Conservation (phyloP, 1,140 invertebrate genomes). For the Drosophila grimshawi region DNA sequence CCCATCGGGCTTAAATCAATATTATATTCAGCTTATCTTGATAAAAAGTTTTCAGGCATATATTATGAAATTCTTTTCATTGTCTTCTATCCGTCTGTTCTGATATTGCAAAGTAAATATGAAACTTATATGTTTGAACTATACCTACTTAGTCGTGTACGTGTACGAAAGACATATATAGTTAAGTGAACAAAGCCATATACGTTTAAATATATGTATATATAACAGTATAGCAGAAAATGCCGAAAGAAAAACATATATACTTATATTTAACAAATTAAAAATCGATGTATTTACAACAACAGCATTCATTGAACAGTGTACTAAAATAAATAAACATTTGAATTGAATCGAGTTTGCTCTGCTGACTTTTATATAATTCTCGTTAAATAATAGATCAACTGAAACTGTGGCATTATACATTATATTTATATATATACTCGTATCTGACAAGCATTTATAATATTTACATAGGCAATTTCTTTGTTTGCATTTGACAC, state of each 20-base stretch:
- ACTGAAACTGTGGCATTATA: conserved; percentile 31
- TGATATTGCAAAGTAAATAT: conserved; percentile 13
- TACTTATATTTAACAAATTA: conserved; percentile 22
- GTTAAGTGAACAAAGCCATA: conserved; percentile 33
- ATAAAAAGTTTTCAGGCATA: not conserved
- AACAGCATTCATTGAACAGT: not conserved
- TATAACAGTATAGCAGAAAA: conserved; percentile 35
- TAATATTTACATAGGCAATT: conserved; percentile 56
- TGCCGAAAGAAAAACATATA: conserved; percentile 24
- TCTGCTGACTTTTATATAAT: conserved; percentile 36
- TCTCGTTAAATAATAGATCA: conserved; percentile 35
- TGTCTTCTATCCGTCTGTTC: not conserved
- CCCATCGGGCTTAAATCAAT: not conserved
- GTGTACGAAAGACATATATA: conserved; percentile 24
- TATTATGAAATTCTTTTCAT: not conserved
- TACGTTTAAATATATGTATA: conserved; percentile 46
- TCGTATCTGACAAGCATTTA: conserved; percentile 58
- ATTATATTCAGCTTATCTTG: no score
- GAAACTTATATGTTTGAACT: conserved; percentile 18
- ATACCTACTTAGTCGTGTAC: conserved; percentile 24
- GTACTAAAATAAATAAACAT: conserved; percentile 14
- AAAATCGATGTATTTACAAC: conserved; percentile 33
- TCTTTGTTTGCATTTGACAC: conserved; percentile 48
- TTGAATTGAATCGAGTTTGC: conserved; percentile 19
- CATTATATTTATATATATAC: conserved; percentile 22